Percentiles rank a stretch among this genome's conserved stretches.
Evolutionary conservation across 1,140 invertebrate species (phyloP).

Genomic region (Fopius arisanus): DNA sequence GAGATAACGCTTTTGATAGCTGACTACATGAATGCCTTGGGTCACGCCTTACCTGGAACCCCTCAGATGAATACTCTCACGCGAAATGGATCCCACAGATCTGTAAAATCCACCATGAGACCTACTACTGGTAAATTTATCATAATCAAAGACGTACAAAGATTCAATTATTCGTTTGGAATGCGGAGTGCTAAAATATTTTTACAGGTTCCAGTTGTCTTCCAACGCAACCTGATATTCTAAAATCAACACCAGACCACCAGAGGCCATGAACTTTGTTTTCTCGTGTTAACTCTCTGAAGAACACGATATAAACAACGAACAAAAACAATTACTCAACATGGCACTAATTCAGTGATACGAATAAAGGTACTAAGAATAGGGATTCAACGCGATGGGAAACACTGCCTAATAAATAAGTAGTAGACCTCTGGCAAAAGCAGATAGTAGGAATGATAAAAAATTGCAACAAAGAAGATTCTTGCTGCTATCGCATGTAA

Average conservation of each 20-base stretch:
- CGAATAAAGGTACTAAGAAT: background rate
- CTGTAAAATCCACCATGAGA: constrained; percentile 63
- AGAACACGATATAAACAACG: background rate
- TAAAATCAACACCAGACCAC: constrained; percentile 85
- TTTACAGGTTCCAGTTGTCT: constrained; percentile 62
- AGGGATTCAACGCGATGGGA: constrained; percentile 5
- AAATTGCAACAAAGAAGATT: background rate
- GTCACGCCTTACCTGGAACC: constrained; percentile 76
- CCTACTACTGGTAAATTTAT: constrained; percentile 55
- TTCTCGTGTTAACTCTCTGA: constrained; percentile 34
- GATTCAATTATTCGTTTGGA: too few species aligned
- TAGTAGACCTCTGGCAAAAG: background rate
- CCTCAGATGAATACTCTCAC: constrained; percentile 83
- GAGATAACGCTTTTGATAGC: constrained; percentile 93
- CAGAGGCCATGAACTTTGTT: constrained; percentile 64
- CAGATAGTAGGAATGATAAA: background rate
- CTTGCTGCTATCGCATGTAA: constrained; percentile 11
- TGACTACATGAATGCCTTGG: constrained; percentile 93
- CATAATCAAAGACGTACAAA: too few species aligned
- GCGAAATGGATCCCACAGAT: constrained; percentile 76
- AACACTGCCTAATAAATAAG: constrained; percentile 20
- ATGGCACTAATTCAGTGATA: background rate
- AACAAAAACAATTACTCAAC: background rate
- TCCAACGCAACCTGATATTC: constrained; percentile 78
- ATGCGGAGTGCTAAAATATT: too few species aligned